Base-by-base conservation (phyloP, 2,888 invertebrate genomes). In the Exocentrus adspersus region DNA sequence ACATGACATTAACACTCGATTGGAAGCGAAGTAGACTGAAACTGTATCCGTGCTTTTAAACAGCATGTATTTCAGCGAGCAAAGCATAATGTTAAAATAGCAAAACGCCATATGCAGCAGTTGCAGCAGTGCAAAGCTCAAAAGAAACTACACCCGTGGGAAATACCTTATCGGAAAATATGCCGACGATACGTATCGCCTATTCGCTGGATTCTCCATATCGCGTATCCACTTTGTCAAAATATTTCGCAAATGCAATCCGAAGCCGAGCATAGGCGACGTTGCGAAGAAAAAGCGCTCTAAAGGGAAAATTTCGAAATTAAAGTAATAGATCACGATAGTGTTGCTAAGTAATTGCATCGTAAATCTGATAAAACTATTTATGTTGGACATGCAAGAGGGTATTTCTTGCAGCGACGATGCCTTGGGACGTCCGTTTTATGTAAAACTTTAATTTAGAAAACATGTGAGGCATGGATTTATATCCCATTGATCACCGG, bases 161-260 rank as follows among this genome's bases (percentile, higher is more conserved):
- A 73, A 74, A 74, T 71, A 65, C 60, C 67, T 68, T 66, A 72
- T 70, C 69, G 58, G 68, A 65, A 71, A 73, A 72, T 72, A 72
- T 69, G 68, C 67, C 62, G 54, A 32, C 32, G 64, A 67, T 65
- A 71, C 57, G 64, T 69, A 67, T 62, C 63, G 66, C 70, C 60
- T 70, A 66, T 71, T 71, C 63, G 67, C 12, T 45, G 20, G 28
- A n/a, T 43, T 45, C 28, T 14, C 43, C 12, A 45, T 43, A 43
- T 43, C 14, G 14, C 24, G 17, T 42, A 43, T 12, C 28, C 43
- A 45, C 54, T 54, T 43, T 54, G 43, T 19, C 43, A 54, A 45
- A 54, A 54, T 54, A 54, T 54, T 54, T 54, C 12, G 17, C 2
- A 51, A 32, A 32, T 32, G 4, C 2, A 51, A 51, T 37, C 37